Evolutionary conservation across 2,888 invertebrate genomes (phyloP).

Genomic region (Nomada lathburiana): DNA sequence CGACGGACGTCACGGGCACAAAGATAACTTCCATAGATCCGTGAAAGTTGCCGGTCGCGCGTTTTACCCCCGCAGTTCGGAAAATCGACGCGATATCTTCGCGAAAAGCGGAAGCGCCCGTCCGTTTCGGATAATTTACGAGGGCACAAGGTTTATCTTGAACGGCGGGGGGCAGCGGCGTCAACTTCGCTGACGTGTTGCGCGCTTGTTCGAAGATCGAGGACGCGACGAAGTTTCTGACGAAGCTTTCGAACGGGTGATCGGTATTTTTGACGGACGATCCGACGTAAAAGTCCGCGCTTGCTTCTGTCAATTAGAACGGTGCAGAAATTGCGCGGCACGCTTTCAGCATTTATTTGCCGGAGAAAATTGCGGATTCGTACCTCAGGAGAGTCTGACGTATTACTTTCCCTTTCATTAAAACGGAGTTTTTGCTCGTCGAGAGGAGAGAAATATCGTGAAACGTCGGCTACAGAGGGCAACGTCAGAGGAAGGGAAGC

Average conservation of each 20-base stretch:
- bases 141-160: background rate
- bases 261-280: conserved; percentile 1
- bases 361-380: background rate
- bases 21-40: background rate
- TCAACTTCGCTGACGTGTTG: background rate
- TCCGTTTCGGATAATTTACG: conserved; percentile 1
- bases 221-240: background rate
- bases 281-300: background rate
- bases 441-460: conserved; percentile 3
- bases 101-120: background rate
- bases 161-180: background rate
- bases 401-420: conserved; percentile 15
- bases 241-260: background rate
- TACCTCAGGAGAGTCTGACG: background rate
- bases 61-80: background rate
- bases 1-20: background rate
- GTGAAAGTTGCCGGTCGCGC: conserved; percentile 5
- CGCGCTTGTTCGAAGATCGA: background rate
- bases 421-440: background rate
- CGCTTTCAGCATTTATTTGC: background rate
- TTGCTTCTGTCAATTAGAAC: background rate
- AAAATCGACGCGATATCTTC: background rate
- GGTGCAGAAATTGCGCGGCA: background rate
- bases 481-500: conserved; percentile 6
- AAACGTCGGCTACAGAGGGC: background rate